Conservation (phyloP, 1,140 invertebrate genomes). For the Caerostris extrusa region DNA sequence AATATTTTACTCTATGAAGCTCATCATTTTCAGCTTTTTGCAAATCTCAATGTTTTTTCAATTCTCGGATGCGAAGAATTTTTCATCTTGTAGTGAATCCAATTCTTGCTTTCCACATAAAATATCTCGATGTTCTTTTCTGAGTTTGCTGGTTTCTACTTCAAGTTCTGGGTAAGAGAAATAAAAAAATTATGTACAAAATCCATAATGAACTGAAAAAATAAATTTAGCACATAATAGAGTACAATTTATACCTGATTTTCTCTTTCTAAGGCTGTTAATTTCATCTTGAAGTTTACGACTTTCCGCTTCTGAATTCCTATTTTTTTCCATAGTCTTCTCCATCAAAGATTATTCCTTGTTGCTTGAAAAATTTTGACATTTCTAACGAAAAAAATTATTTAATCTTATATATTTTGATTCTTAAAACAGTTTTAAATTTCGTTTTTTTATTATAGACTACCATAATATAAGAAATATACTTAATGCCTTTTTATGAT, state of each 20-base stretch:
- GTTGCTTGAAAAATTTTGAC: conserved; percentile 75
- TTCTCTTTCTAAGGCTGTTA: conserved; percentile 90
- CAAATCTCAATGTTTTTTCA: conserved; percentile 88
- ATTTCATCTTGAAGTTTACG: conserved; percentile 90
- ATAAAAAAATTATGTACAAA: conserved; percentile 54
- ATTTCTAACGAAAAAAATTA: conserved; percentile 78
- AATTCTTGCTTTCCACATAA: conserved; percentile 78
- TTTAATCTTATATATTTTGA: no score
- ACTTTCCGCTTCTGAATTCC: conserved; percentile 80
- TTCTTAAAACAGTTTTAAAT: no score
- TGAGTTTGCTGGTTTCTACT: conserved; percentile 87
- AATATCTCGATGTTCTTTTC: conserved; percentile 78
- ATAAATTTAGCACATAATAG: no score
- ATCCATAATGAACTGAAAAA: no score
- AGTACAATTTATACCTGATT: conserved; percentile 84
- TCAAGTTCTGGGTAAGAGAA: conserved; percentile 85
- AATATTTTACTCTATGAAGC: conserved; percentile 84
- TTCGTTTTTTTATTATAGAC: no score
- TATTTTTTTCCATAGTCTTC: conserved; percentile 51
- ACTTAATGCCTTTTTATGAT: no score
- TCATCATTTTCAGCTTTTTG: conserved; percentile 83
- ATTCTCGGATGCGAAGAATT: conserved; percentile 82
- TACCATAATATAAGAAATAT: no score
- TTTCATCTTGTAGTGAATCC: conserved; percentile 79
- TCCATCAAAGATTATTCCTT: conserved; percentile 68